A percentile compares a stretch with the other conserved stretches of the same genome.
Conservation (phyloP, 1,140 invertebrate species). For the Condylostylus longicornis region DNA sequence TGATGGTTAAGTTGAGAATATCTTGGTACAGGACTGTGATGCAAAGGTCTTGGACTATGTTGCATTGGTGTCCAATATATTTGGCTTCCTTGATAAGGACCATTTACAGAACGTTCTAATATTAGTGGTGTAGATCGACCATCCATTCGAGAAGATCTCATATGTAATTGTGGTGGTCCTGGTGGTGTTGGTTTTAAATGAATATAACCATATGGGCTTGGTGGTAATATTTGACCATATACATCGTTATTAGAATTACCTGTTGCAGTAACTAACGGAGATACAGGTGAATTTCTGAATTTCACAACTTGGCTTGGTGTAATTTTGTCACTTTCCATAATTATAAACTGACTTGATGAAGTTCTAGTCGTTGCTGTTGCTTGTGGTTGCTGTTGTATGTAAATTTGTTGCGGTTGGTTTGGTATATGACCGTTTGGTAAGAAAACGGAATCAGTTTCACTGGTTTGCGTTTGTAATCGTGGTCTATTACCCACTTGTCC, state of each 20-base stretch:
- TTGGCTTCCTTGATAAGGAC: constrained; percentile 17
- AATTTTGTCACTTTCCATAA: constrained; percentile 23
- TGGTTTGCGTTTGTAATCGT: background rate
- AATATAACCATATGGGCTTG: constrained; percentile 9
- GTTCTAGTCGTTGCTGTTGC: constrained; percentile 3
- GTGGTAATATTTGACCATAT: constrained; percentile 4
- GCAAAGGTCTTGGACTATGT: constrained; percentile 11
- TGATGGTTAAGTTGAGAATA: constrained; percentile 10
- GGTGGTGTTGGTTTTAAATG: constrained; percentile 6
- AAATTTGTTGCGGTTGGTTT: no score
- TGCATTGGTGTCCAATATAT: constrained; percentile 23
- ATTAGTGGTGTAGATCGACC: constrained; percentile 25
- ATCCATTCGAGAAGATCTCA: constrained; percentile 7
- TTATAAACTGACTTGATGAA: constrained; percentile 15
- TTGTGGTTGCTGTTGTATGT: no score
- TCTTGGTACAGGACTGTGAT: constrained; percentile 11
- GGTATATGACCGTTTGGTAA: background rate
- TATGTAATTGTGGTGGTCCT: background rate
- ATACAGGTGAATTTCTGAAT: background rate
- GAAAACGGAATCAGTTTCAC: constrained; percentile 6
- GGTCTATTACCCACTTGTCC: no score
- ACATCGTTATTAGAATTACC: constrained; percentile 9
- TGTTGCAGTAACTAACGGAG: constrained; percentile 10
- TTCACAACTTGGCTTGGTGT: constrained; percentile 10
- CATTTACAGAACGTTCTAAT: constrained; percentile 17